These are phyloP conservation scores for Lagocephalus sceleratus DNA, from an alignment of 2,797 vertebrate genomes.

Conservation along the genomic window DNA sequence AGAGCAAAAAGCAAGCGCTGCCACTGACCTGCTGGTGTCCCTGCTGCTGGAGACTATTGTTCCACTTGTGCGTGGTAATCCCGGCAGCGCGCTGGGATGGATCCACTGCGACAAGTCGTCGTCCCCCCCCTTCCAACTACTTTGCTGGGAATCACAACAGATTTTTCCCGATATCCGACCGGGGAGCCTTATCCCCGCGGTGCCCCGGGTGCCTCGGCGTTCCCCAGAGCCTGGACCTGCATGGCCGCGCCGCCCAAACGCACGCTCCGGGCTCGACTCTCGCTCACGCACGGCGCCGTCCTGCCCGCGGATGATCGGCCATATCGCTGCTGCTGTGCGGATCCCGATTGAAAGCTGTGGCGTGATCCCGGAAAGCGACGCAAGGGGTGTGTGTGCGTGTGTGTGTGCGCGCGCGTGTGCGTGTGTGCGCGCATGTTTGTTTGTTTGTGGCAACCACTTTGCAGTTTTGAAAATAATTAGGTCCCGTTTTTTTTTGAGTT, in stretches of 20 bases:
- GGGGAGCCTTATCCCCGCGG: conserved; percentile 16
- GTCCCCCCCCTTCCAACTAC: conserved; percentile 59
- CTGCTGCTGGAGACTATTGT: conserved; percentile 66
- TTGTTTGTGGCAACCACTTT: neutral
- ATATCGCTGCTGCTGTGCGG: conserved; percentile 58
- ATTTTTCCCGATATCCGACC: conserved; percentile 1
- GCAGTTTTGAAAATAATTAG: neutral
- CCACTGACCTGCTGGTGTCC: conserved; percentile 63
- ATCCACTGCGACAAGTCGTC: conserved; percentile 78
- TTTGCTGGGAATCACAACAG: conserved; percentile 42
- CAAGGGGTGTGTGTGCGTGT: conserved; percentile 53
- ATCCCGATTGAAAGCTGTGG: conserved; percentile 60
- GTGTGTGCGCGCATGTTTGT: conserved; percentile 6
- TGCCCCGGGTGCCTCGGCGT: conserved; percentile 15
- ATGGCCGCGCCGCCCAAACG: conserved; percentile 7
- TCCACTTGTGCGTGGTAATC: conserved; percentile 62
- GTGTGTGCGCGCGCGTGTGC: conserved; percentile 11
- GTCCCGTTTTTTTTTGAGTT: neutral
- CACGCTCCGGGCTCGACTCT: conserved; percentile 35
- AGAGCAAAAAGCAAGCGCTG: neutral
- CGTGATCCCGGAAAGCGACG: conserved; percentile 71
- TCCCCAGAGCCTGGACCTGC: conserved; percentile 5
- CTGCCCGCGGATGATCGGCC: conserved; percentile 61
- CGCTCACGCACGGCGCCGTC: conserved; percentile 46
- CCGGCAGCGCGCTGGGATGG: conserved; percentile 52